Conservation (phyloP, 2,888 invertebrate genomes). For the Capitulum mitella region DNA sequence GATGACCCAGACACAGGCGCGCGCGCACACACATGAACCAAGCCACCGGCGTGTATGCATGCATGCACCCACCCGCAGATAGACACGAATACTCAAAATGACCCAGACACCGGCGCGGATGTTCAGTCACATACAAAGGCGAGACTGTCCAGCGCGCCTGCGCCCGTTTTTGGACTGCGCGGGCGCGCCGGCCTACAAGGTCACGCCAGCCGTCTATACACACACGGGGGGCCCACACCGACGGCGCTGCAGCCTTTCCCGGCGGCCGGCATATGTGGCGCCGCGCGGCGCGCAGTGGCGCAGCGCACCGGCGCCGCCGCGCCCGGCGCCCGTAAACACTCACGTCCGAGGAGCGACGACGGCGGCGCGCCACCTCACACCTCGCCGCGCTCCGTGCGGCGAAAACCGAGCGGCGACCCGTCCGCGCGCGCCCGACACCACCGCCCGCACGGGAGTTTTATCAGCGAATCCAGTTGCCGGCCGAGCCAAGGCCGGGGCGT, state of each 20-base stretch:
- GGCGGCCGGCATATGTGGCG: not conserved
- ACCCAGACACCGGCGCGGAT: too few relatives aligned
- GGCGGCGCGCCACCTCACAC: not conserved
- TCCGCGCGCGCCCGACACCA: not conserved
- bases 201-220: too few relatives aligned
- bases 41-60: too few relatives aligned
- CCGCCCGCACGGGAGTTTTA: not conserved
- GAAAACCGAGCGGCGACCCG: not conserved
- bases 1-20: too few relatives aligned
- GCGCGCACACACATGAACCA: too few relatives aligned
- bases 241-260: too few relatives aligned
- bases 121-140: too few relatives aligned
- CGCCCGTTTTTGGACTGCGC: too few relatives aligned
- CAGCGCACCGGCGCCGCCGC: not conserved
- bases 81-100: not conserved
- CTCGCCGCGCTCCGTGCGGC: not conserved
- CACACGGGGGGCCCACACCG: too few relatives aligned
- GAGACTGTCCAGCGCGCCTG: too few relatives aligned
- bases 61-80: too few relatives aligned
- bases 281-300: not conserved
- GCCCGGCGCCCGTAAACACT: not conserved
- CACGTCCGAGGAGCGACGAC: not conserved
- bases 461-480: constrained; percentile 20
- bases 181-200: too few relatives aligned
- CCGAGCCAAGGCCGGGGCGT: constrained; percentile 3